Base-by-base conservation (phyloP, 1,140 invertebrate species). In the Drosophila guanche region DNA sequence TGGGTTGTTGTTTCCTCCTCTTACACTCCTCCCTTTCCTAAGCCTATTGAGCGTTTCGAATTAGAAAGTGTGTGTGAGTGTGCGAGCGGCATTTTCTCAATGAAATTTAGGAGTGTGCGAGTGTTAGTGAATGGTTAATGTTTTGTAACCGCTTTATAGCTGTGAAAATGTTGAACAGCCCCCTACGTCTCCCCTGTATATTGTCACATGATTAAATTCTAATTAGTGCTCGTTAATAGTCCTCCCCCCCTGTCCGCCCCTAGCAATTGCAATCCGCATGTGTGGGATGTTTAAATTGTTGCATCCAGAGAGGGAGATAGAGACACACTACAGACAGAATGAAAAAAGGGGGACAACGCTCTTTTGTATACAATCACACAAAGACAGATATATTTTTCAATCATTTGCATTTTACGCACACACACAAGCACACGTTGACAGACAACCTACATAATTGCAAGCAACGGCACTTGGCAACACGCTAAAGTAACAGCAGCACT, bases 201-300 rank as follows among this genome's bases (percentile, higher is more conserved):
- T 45, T 56, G 20, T 62, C 52, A 10, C 29, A 52, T 74, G 54
- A 53, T 67, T 63, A 43, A 71, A 67, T 79, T 84, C 54, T 75
- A 83, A 83, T 83, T 79, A 84, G 60, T 42, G 70, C 48, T 73
- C 48, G 59, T 48, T 63, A 65, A 67, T 48, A 67, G 40, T 41
- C 46, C 37, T 23, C 47, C 65, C 29, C 62, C 40, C n/a, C 46
- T 37, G 2, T 16, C 41, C 22, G 25, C 40, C 33, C 37, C 42
- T 46, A 57, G 29, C 50, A 61, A 66, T 61, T 83, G 60, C 52
- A 60, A 45, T 43, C 54, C 51, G 54, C 67, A 41, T 78, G 79
- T 84, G 80, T 85, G 80, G 80, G 79, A 84, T 85, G 51, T 50
- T 65, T 85, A 76, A 84, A 76, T 85, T 85, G 76, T 79, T 83